phyloP scores from a whole-genome alignment of 2,113 vertebrate species.

The Vidua macroura region DNA sequence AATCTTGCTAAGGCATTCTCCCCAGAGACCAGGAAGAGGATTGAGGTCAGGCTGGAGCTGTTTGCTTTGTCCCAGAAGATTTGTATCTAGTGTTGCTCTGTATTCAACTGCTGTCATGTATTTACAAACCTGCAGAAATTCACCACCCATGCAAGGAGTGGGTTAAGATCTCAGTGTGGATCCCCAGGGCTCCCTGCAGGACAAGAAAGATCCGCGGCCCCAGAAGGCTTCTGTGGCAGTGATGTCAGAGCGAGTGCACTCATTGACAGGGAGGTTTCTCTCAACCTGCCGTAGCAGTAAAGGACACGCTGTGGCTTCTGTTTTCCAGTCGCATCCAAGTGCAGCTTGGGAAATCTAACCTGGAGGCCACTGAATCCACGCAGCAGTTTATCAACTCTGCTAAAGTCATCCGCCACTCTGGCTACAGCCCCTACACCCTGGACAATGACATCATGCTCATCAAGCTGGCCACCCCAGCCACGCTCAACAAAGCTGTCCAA shows the following conservation, averaged over 20 bases:
- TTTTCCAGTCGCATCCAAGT: conserved; percentile 38
- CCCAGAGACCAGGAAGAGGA: neutral
- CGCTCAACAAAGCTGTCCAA: neutral
- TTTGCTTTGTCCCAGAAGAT: neutral
- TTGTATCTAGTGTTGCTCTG: neutral
- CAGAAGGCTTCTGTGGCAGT: accelerated
- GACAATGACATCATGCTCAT: conserved; percentile 57
- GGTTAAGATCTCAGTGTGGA: neutral
- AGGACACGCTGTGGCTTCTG: neutral
- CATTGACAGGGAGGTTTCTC: neutral
- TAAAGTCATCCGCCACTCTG: conserved; percentile 18
- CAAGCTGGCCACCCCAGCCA: conserved; percentile 11
- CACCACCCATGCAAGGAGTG: neutral
- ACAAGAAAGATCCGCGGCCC: neutral
- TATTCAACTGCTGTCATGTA: too few relatives aligned
- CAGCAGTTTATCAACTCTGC: neutral
- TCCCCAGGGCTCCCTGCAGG: neutral
- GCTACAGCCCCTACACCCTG: neutral
- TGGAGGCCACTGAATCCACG: neutral
- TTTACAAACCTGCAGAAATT: neutral
- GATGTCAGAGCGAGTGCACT: accelerated
- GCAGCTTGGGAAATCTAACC: neutral
- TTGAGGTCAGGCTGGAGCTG: neutral
- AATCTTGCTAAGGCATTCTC: neutral
- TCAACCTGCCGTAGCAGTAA: neutral